Conservation (phyloP, 2,888 invertebrate genomes). For the Spodoptera littoralis region DNA sequence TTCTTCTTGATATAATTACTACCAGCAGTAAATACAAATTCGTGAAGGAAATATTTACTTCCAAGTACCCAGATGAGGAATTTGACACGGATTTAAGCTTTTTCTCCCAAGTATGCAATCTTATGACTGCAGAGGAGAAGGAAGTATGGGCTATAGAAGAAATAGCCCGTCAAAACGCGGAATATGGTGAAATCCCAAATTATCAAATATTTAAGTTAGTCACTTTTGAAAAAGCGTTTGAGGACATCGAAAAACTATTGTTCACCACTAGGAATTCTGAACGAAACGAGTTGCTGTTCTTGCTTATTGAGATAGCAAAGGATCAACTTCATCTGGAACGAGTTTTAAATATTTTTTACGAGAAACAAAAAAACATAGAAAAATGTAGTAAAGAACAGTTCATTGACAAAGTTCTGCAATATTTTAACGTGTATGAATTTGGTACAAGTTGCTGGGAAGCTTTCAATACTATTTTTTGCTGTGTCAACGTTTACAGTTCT, state of each 20-base stretch:
- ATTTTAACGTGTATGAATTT: slow-evolving; percentile 67
- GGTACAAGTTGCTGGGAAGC: slow-evolving; percentile 69
- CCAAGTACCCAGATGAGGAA: slow-evolving; percentile 62
- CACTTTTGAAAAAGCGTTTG: slow-evolving; percentile 67
- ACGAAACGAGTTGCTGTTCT: slow-evolving; percentile 61
- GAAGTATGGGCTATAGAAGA: slow-evolving; percentile 73
- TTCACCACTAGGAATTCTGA: slow-evolving; percentile 57
- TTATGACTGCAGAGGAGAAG: slow-evolving; percentile 66
- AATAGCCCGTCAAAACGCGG: slow-evolving; percentile 53
- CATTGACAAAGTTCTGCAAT: slow-evolving; percentile 57
- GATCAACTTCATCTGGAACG: slow-evolving; percentile 61
- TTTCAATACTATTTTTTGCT: slow-evolving; percentile 69
- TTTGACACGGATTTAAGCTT: slow-evolving; percentile 69
- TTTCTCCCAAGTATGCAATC: slow-evolving; percentile 54
- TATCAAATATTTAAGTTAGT: slow-evolving; percentile 73
- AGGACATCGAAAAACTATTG: slow-evolving; percentile 64
- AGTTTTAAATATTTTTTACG: slow-evolving; percentile 69
- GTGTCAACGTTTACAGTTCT: slow-evolving; percentile 64
- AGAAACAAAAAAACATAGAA: slow-evolving; percentile 71
- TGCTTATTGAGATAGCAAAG: slow-evolving; percentile 64
- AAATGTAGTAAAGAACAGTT: slow-evolving; percentile 61
- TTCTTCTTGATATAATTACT: slow-evolving; percentile 66
- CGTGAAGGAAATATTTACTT: slow-evolving; percentile 64
- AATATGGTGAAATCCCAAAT: slow-evolving; percentile 59
- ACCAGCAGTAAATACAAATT: slow-evolving; percentile 58